Evolutionary conservation across 2,888 invertebrate genomes (phyloP).

Genomic region (Phortica okadai): DNA sequence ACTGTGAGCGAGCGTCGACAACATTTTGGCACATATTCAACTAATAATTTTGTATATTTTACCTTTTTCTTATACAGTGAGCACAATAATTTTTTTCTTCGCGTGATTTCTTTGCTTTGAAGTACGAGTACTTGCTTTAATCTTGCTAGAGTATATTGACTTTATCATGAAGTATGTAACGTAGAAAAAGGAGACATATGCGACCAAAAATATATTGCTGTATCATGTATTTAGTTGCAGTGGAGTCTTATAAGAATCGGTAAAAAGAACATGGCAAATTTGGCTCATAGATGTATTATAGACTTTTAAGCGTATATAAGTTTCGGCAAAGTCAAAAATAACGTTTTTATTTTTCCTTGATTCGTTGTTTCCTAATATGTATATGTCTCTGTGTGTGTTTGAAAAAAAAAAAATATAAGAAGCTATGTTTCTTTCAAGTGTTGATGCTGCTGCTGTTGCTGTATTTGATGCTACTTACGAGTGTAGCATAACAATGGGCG

Average conservation of each 20-base stretch:
- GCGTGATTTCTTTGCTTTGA: background rate
- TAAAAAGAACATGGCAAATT: background rate
- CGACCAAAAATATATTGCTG: no score
- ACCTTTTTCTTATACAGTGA: slow-evolving; percentile 11
- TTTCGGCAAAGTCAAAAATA: no score
- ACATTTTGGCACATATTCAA: slow-evolving; percentile 72
- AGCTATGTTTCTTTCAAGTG: background rate
- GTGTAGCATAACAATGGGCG: slow-evolving; percentile 7
- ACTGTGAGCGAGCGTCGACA: slow-evolving; percentile 55
- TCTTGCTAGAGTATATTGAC: no score
- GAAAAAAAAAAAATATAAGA: no score
- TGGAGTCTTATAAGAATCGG: background rate
- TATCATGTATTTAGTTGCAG: background rate
- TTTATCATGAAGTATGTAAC: no score
- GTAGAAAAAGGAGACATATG: no score
- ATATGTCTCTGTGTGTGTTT: background rate
- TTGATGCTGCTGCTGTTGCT: background rate
- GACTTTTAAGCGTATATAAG: no score
- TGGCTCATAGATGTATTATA: background rate
- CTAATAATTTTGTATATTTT: slow-evolving; percentile 64
- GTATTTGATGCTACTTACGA: slow-evolving; percentile 17
- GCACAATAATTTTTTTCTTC: background rate
- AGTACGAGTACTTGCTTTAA: no score
- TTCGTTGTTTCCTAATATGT: background rate
- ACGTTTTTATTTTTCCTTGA: background rate